Evolutionary conservation across 2,888 invertebrate genomes (phyloP).

Genomic region (Drosophila limbata): DNA sequence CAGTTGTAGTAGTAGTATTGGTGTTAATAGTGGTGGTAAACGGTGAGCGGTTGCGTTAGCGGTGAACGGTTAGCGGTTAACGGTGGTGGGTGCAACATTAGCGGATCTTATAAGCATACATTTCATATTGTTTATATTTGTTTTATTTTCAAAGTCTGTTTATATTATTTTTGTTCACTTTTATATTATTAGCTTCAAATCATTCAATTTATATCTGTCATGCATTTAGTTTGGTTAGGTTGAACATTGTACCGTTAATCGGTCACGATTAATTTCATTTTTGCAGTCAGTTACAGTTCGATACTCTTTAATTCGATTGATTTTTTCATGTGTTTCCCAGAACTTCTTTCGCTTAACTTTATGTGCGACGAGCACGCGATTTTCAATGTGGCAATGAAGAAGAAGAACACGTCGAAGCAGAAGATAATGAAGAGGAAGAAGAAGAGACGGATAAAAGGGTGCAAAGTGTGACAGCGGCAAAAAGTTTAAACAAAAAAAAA

Average conservation of each 20-base stretch:
- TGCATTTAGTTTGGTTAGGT: conserved; percentile 13
- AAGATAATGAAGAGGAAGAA: not conserved
- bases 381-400: conserved; percentile 4
- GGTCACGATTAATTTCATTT: conserved; percentile 4
- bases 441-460: conserved; percentile 7
- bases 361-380: conserved; percentile 45
- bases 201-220: not conserved
- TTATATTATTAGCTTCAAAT: no score
- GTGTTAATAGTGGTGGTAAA: conserved; percentile 32
- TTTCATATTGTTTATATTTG: conserved; percentile 12
- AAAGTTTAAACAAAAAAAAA: conserved; percentile 48
- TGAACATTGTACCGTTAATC: conserved; percentile 6
- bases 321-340: conserved; percentile 30
- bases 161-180: conserved; percentile 11
- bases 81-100: conserved; percentile 55
- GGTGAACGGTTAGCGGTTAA: conserved; percentile 48
- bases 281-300: conserved; percentile 13
- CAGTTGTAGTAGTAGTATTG: conserved; percentile 17
- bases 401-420: not conserved
- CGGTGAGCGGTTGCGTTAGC: conserved; percentile 47
- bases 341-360: conserved; percentile 41
- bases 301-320: conserved; percentile 45
- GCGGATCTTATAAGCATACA: conserved; percentile 27
- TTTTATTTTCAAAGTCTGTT: not conserved
- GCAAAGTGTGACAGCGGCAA: conserved; percentile 32